Conservation (phyloP, 2,888 invertebrate species). For the Aethes cnicana region DNA sequence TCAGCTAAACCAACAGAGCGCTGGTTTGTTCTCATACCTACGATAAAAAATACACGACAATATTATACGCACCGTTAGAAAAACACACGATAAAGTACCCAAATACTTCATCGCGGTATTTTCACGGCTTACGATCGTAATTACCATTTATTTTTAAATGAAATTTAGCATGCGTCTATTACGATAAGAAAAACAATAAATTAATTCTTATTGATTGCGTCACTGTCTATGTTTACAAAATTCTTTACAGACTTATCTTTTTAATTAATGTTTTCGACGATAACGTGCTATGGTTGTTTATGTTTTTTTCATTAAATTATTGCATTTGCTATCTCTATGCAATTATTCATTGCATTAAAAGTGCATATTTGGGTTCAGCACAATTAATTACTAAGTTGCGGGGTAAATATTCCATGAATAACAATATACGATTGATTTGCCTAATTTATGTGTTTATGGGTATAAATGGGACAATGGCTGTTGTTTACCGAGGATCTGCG, state of each 20-base stretch:
- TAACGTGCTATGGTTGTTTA: slow-evolving; percentile 40
- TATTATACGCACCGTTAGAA: no score
- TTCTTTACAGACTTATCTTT: slow-evolving; percentile 46
- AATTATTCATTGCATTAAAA: slow-evolving; percentile 40
- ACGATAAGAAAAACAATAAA: slow-evolving; percentile 53
- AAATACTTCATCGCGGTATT: slow-evolving; percentile 57
- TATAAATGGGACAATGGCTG: background rate
- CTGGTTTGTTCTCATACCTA: no score
- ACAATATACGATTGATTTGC: slow-evolving; percentile 16
- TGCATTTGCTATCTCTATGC: slow-evolving; percentile 40
- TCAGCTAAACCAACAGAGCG: no score
- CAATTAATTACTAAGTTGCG: slow-evolving; percentile 52
- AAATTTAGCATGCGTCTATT: slow-evolving; percentile 32
- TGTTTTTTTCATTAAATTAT: slow-evolving; percentile 55
- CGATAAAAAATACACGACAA: no score
- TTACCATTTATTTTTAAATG: slow-evolving; percentile 44
- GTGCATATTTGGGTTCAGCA: slow-evolving; percentile 46
- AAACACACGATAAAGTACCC: no score
- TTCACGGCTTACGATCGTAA: slow-evolving; percentile 52
- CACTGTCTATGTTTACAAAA: slow-evolving; percentile 62
- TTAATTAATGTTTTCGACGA: slow-evolving; percentile 51
- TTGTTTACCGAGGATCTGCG: background rate
- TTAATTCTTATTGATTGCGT: slow-evolving; percentile 62
- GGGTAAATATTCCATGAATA: slow-evolving; percentile 22
- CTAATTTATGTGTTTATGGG: background rate